Percentiles rank a stretch among this genome's conserved stretches.
Conservation (phyloP, 2,113 vertebrate species). For the Alces alces region DNA sequence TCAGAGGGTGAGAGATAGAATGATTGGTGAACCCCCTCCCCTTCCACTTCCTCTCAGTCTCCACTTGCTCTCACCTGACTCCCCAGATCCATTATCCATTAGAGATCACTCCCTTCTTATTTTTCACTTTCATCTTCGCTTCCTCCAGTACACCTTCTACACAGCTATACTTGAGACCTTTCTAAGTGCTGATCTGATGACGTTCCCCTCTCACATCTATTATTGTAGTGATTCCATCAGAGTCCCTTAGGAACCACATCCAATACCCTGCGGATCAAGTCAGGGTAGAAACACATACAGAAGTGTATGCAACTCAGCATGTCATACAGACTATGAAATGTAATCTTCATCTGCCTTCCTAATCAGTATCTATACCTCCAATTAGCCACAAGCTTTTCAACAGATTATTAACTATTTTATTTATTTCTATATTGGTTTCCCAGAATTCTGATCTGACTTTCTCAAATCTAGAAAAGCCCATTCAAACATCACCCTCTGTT, state of each 20-base stretch:
- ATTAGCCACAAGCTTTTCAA: neutral
- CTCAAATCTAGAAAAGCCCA: neutral
- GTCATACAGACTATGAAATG: neutral
- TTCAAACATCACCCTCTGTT: neutral
- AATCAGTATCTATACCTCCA: too few species aligned
- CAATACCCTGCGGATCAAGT: neutral
- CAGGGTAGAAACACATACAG: too few species aligned
- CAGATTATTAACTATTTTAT: neutral
- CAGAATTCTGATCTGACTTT: neutral
- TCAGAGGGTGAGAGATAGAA: neutral
- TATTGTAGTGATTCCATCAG: too few species aligned
- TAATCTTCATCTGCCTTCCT: neutral
- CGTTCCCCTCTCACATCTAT: accelerated
- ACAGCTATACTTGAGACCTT: neutral
- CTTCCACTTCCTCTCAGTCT: neutral
- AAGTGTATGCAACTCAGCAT: neutral
- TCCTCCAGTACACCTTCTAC: neutral
- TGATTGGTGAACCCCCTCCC: too few species aligned
- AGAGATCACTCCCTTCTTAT: neutral
- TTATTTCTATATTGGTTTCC: neutral
- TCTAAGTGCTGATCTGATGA: neutral
- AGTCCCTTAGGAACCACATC: neutral
- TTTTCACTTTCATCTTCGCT: neutral
- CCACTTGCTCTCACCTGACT: neutral
- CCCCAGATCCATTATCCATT: too few species aligned